Percentiles rank a stretch among this genome's conserved stretches.
Evolutionary conservation across 2,797 vertebrate genomes (phyloP).

Genomic region (Thaleichthys pacificus): DNA sequence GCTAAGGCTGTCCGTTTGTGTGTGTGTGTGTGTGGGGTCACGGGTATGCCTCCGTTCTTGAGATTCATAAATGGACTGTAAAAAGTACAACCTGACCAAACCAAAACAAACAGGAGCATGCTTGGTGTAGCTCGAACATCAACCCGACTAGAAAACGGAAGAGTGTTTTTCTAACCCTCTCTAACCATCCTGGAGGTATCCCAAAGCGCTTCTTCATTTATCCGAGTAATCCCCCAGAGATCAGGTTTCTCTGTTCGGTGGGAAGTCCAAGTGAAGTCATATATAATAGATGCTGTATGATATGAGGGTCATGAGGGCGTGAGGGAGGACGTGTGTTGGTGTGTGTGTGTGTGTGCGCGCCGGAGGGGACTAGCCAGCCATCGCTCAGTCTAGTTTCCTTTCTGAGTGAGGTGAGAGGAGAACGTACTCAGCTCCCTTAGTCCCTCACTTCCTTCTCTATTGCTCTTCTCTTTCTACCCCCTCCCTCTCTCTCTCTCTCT

Average conservation of each 20-base stretch:
- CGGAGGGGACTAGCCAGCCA: not conserved
- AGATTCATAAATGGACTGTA: too few relatives aligned
- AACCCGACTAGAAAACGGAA: not conserved
- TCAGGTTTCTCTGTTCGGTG: not conserved
- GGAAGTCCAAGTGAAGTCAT: not conserved
- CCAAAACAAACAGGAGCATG: too few relatives aligned
- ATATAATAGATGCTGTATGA: not conserved
- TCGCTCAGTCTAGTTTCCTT: slow-evolving; percentile 12
- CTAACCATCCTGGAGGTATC: not conserved
- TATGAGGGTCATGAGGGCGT: not conserved
- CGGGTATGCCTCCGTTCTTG: too few relatives aligned
- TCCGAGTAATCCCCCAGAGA: not conserved
- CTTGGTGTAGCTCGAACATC: too few relatives aligned
- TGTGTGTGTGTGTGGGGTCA: not conserved
- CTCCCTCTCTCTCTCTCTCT: not conserved
- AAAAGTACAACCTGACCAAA: too few relatives aligned
- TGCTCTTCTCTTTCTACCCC: not conserved
- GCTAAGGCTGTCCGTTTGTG: not conserved
- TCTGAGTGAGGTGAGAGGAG: not conserved
- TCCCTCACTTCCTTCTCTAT: too few relatives aligned
- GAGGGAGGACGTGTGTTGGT: too few relatives aligned
- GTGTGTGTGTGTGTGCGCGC: too few relatives aligned
- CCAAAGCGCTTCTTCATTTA: not conserved
- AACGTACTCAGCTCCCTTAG: not conserved
- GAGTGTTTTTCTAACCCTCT: not conserved